Conservation (phyloP, 2,888 invertebrate genomes). For the Drosophila longiperda region DNA sequence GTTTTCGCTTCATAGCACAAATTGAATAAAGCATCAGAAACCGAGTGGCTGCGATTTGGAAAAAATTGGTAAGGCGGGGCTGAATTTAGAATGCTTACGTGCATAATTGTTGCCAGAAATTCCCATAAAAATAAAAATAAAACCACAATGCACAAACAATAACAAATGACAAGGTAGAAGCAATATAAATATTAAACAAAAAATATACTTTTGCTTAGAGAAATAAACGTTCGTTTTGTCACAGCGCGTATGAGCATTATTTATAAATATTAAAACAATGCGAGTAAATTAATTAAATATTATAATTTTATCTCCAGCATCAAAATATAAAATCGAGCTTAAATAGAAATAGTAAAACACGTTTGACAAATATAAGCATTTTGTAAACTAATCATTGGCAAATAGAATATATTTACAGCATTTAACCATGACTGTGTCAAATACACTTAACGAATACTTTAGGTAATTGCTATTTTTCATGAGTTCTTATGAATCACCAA, state of each 20-base stretch:
- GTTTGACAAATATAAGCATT: background rate
- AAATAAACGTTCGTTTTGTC: background rate
- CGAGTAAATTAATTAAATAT: background rate
- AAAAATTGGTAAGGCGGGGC: slow-evolving; percentile 6
- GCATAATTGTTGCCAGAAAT: slow-evolving; percentile 68
- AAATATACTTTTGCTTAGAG: background rate
- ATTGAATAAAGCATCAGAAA: slow-evolving; percentile 76
- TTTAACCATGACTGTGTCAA: background rate
- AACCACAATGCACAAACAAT: slow-evolving; percentile 2
- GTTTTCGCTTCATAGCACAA: slow-evolving; percentile 77
- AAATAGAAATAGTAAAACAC: slow-evolving; percentile 3
- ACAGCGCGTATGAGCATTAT: slow-evolving; percentile 2
- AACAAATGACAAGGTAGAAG: slow-evolving; percentile 4
- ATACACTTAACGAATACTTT: background rate
- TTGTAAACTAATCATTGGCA: background rate
- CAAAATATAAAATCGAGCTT: background rate
- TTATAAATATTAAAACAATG: background rate
- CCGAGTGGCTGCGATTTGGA: slow-evolving; percentile 45
- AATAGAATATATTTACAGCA: background rate
- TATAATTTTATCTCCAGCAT: slow-evolving; percentile 3
- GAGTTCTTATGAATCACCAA: background rate
- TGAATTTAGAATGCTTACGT: slow-evolving; percentile 35
- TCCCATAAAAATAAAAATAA: slow-evolving; percentile 45
- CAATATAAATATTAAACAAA: background rate
- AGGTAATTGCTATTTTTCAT: background rate